A percentile compares a stretch with the other conserved stretches of the same genome.
phyloP scores from a whole-genome alignment of 92 coral and sea anemone genomes.

The Parazoanthus atlanticus region DNA sequence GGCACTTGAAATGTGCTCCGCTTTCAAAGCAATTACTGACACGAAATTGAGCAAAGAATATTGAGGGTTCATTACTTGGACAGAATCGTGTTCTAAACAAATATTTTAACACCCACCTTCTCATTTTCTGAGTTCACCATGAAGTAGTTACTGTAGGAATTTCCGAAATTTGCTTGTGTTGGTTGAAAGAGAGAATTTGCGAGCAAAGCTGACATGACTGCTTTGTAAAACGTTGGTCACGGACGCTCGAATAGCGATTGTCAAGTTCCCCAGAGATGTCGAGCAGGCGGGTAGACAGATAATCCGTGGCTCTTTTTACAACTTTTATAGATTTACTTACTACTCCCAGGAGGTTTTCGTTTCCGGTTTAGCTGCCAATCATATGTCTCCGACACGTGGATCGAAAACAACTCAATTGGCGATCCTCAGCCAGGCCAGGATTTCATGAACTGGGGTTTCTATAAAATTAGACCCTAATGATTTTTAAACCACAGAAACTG shows the following conservation, averaged over 20 bases:
- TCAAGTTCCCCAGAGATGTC: constrained; percentile 15
- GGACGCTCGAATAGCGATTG: neutral
- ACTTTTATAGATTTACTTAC: constrained; percentile 19
- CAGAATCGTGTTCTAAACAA: neutral
- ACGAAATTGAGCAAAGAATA: neutral
- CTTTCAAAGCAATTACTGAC: neutral
- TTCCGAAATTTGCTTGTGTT: constrained; percentile 60
- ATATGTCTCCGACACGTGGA: constrained; percentile 26
- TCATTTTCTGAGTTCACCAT: constrained; percentile 75
- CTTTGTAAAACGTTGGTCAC: constrained; percentile 4
- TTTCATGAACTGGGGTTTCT: neutral
- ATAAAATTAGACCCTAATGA: neutral
- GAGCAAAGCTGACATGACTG: constrained; percentile 77
- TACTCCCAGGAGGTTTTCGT: constrained; percentile 23
- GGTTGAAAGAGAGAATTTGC: constrained; percentile 74
- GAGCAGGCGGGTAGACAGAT: constrained; percentile 14
- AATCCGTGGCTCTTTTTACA: constrained; percentile 11
- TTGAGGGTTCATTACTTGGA: neutral
- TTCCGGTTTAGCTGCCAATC: constrained; percentile 36
- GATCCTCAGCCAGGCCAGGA: neutral
- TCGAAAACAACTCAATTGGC: neutral
- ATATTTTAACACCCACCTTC: constrained; percentile 62
- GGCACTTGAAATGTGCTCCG: neutral
- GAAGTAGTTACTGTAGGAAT: constrained; percentile 75
- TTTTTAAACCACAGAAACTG: constrained; percentile 25